These are phyloP conservation scores for Eublepharis macularius DNA, from an alignment of 2,113 vertebrate species.

Conservation along the genomic window DNA sequence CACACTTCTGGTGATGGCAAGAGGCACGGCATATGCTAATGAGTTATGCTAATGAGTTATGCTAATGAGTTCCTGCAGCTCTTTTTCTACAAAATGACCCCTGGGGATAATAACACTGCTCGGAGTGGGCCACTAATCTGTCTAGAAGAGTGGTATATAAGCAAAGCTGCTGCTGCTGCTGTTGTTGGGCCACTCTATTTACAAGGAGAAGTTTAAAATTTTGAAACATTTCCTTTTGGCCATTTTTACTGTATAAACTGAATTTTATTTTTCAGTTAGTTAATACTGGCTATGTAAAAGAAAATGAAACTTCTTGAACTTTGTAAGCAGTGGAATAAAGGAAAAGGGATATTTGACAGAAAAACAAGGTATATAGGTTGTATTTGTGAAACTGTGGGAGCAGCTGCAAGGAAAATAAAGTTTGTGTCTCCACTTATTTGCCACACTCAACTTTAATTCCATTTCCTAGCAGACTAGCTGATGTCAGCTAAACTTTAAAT, in stretches of 20 bases:
- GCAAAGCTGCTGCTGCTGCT: no score
- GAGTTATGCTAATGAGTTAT: no score
- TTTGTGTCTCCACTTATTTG: not conserved
- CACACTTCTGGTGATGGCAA: no score
- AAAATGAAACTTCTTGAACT: no score
- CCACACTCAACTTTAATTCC: slow-evolving; percentile 12
- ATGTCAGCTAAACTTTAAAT: not conserved
- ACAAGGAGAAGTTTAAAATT: not conserved
- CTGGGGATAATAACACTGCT: no score
- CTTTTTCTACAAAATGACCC: no score
- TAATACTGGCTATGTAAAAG: not conserved
- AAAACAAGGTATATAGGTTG: not conserved
- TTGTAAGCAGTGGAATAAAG: not conserved
- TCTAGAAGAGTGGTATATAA: no score
- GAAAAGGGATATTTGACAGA: not conserved
- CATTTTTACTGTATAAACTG: not conserved
- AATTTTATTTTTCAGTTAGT: not conserved
- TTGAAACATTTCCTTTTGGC: not conserved
- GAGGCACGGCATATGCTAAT: no score
- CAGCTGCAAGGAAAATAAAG: not conserved
- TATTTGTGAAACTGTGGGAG: not conserved
- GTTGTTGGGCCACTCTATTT: not conserved
- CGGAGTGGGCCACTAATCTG: no score
- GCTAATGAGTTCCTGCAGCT: no score
- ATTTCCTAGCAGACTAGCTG: slow-evolving; percentile 6